phyloP scores from a whole-genome alignment of 2,888 invertebrate genomes.

The Atethmia centrago region DNA sequence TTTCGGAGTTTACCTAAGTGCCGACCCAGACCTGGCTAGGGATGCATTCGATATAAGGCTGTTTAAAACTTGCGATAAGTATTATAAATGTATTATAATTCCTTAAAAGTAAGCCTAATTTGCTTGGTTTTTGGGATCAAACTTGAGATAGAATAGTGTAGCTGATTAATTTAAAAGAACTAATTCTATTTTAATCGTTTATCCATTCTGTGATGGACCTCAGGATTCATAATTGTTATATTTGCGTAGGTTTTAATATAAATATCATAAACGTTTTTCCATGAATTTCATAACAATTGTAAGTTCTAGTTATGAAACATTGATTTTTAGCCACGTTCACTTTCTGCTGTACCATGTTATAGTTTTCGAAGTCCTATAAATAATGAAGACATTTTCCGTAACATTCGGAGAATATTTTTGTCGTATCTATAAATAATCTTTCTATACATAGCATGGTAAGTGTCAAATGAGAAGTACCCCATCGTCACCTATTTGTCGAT shows the following conservation, averaged over 20 bases:
- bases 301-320: not conserved
- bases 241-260: not conserved
- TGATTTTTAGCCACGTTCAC: not conserved
- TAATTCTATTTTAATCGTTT: too few relatives aligned
- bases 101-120: not conserved
- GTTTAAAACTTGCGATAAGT: constrained; percentile 67
- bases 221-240: not conserved
- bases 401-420: constrained; percentile 55
- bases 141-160: too few relatives aligned
- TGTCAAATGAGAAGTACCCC: constrained; percentile 80
- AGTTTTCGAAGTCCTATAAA: not conserved
- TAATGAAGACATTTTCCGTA: not conserved
- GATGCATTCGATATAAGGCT: constrained; percentile 55
- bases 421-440: constrained; percentile 60
- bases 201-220: not conserved
- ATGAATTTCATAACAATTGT: not conserved
- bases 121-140: too few relatives aligned
- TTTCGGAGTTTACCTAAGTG: constrained; percentile 75
- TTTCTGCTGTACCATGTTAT: not conserved
- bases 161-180: too few relatives aligned
- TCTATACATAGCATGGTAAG: constrained; percentile 66
- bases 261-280: not conserved
- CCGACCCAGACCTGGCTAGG: constrained; percentile 62
- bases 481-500: constrained; percentile 82
- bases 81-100: not conserved